Base-by-base conservation (phyloP, 35 echinoderm and acorn worm genomes). In the Ptychodera flava region DNA sequence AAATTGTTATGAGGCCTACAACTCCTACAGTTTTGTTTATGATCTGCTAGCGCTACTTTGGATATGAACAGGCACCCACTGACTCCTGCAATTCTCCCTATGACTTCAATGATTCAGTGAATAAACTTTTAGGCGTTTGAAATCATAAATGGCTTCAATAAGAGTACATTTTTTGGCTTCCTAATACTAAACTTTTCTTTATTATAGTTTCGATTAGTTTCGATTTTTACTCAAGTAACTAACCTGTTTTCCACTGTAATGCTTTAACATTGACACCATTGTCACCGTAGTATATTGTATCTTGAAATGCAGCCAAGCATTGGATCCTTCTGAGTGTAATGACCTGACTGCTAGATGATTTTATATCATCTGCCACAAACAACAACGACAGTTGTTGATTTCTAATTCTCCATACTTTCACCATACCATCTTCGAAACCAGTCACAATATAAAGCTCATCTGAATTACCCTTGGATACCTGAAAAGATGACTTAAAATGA, bases 241-340 rank as follows among this genome's bases (percentile, higher is more conserved):
- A 29, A 99, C 96, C 93, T 90, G 83, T 80, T 86, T 91, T 99
- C 96, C 96, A 99, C 79, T 94, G 88, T 16, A 99, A 78, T 1
- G 90, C 90, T 87, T 94, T 99, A 16, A 99, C 83, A 83, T 99
- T 99, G 15, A 87, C 77, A 27, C 96, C 96, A 77, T 94, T 90
- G 53, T 99, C 93, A 28, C 96, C 96, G 80, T 90, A 99, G 83
- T 94, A 99, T 22, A 99, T 88, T 28, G 22, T 77, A 14, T 82
- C 79, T 1, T 78, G 32, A 15, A 77, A 37, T 36, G 85, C 15
- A 35, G 75, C 88, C 16, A 89, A 77, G 1, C 87, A 92, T 2
- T 84, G 82, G 31, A 99, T 86, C 78, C 87, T 88, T 86, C 93
- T 89, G n/a, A 76, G 32, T 29, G 82, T 80, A 16, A 90, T 83